Evolutionary conservation across 2,797 vertebrate genomes (phyloP).

Genomic region (Hydrocynus forskahlii): DNA sequence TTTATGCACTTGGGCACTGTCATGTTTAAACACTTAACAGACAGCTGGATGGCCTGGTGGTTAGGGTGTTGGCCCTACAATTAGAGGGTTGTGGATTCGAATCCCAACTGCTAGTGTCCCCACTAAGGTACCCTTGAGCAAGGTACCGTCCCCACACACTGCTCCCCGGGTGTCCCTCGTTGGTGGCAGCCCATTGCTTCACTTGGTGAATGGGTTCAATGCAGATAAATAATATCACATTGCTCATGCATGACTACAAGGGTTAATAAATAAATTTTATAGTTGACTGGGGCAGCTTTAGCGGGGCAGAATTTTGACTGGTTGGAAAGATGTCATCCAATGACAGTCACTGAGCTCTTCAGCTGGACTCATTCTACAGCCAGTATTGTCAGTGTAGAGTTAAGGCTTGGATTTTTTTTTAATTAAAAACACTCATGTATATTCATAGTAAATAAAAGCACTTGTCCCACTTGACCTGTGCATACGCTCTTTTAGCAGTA

Average conservation of each 20-base stretch:
- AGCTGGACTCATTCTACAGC: background rate
- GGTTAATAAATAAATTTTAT: background rate
- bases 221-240: too few relatives aligned
- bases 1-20: background rate
- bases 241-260: too few relatives aligned
- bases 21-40: background rate
- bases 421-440: background rate
- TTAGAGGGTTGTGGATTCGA: too few relatives aligned
- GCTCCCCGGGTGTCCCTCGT: too few relatives aligned
- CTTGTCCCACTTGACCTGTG: background rate
- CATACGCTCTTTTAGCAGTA: background rate
- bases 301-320: background rate
- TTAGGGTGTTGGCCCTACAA: too few relatives aligned
- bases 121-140: too few relatives aligned
- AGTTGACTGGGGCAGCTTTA: background rate
- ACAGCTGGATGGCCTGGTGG: too few relatives aligned
- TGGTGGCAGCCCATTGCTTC: too few relatives aligned
- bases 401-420: background rate
- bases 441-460: conserved; percentile 8
- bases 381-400: too few relatives aligned
- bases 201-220: too few relatives aligned
- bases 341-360: background rate
- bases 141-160: too few relatives aligned
- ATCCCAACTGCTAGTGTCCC: too few relatives aligned
- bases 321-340: background rate